Percentiles rank a stretch among this genome's conserved stretches.
Evolutionary conservation across 2,888 invertebrate species (phyloP).

Genomic region (Piscicola geometra): DNA sequence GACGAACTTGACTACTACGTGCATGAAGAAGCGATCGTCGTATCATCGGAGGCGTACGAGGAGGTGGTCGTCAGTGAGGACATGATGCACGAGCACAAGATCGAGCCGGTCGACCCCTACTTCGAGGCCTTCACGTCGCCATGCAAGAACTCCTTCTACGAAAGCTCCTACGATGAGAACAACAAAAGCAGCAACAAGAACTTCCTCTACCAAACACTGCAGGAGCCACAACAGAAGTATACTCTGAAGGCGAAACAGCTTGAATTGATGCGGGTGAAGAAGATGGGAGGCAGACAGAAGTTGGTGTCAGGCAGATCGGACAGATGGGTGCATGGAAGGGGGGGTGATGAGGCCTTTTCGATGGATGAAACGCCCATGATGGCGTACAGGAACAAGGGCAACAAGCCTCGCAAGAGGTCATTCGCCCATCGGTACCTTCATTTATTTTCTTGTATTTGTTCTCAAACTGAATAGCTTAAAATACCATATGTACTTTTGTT

Average conservation of each 20-base stretch:
- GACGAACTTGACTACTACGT: conserved; percentile 17
- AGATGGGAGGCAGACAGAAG: conserved; percentile 1
- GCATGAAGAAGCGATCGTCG: conserved; percentile 6
- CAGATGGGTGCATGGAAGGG: conserved; percentile 43
- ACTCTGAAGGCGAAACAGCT: conserved; percentile 22
- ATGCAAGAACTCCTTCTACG: background rate
- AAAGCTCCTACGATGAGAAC: conserved; percentile 10
- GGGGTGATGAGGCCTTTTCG: conserved; percentile 41
- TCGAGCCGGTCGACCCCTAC: conserved; percentile 1
- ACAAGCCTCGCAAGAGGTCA: background rate
- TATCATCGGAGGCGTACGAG: conserved; percentile 11
- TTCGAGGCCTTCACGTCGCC: background rate
- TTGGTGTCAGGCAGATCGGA: conserved; percentile 43
- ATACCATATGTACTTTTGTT: no score
- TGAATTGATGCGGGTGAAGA: conserved; percentile 15
- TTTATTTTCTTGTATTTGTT: no score
- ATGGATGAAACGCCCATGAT: conserved; percentile 43
- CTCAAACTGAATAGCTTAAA: background rate
- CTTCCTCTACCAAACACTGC: background rate
- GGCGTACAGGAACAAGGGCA: conserved; percentile 40
- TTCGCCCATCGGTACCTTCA: background rate
- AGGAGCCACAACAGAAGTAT: conserved; percentile 4
- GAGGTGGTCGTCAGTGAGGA: conserved; percentile 11
- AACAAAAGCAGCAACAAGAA: conserved; percentile 10
- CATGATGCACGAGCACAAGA: conserved; percentile 5